Evolutionary conservation across 2,113 vertebrate genomes (phyloP).

Genomic region (Vireo altiloquus): DNA sequence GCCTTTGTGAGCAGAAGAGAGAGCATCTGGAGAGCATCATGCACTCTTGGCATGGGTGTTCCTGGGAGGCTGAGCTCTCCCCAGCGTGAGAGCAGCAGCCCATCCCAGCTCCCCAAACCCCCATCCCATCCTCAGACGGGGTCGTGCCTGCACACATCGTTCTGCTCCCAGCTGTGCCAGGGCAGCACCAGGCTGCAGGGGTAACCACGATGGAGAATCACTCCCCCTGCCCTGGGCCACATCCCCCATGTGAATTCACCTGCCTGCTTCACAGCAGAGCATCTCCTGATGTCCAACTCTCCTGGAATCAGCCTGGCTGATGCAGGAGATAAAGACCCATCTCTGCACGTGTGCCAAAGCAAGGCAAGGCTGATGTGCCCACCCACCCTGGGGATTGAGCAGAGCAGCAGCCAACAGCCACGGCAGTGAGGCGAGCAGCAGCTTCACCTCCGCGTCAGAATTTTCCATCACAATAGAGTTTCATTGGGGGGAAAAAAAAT

Average conservation of each 20-base stretch:
- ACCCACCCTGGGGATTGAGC: not conserved
- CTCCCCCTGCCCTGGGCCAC: not conserved
- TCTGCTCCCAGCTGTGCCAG: not conserved
- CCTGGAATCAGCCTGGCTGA: not conserved
- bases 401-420: not conserved
- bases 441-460: not conserved
- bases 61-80: constrained; percentile 54
- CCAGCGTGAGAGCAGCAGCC: constrained; percentile 55
- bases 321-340: not conserved
- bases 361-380: not conserved
- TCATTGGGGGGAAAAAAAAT: not conserved
- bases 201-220: fast-evolving
- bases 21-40: constrained; percentile 78
- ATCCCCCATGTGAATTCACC: not conserved
- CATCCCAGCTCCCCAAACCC: constrained; percentile 47
- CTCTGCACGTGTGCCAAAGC: not conserved
- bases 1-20: constrained; percentile 55
- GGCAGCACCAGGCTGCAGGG: not conserved
- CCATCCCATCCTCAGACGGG: not conserved
- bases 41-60: constrained; percentile 63
- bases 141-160: not conserved
- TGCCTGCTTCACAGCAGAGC: not conserved
- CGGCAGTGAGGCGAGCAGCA: fast-evolving
- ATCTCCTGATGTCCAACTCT: not conserved
- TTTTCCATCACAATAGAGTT: not conserved